Evolutionary conservation across 2,888 invertebrate genomes (phyloP).

Genomic region (Acleris emargana): DNA sequence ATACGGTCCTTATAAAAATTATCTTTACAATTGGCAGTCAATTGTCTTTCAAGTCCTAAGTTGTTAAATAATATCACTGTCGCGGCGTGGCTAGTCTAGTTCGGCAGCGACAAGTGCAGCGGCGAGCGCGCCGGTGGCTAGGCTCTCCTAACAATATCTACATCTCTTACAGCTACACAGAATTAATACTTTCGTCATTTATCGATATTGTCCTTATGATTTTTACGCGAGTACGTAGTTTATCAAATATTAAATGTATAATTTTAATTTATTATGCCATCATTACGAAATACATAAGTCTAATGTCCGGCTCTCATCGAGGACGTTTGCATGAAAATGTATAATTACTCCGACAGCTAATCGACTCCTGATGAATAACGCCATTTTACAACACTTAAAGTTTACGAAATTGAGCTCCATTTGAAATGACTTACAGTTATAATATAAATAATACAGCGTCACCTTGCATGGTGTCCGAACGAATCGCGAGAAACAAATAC

Average conservation of each 20-base stretch:
- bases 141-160: constrained; percentile 71
- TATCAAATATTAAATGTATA: constrained; percentile 79
- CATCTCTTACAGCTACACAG: constrained; percentile 73
- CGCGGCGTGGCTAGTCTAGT: constrained; percentile 66
- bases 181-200: constrained; percentile 72
- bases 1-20: constrained; percentile 77
- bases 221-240: constrained; percentile 81
- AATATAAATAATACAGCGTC: constrained; percentile 56
- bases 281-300: constrained; percentile 62
- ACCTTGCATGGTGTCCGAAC: constrained; percentile 53
- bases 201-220: constrained; percentile 83
- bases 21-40: constrained; percentile 81
- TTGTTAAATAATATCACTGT: constrained; percentile 73
- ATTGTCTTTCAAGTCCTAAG: constrained; percentile 73
- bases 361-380: constrained; percentile 67
- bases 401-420: constrained; percentile 81
- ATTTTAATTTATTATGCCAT: constrained; percentile 65
- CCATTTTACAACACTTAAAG: constrained; percentile 71
- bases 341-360: constrained; percentile 61
- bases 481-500: constrained; percentile 60
- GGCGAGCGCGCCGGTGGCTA: constrained; percentile 6
- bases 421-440: constrained; percentile 74
- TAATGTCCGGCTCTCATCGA: constrained; percentile 74
- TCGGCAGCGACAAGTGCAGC: constrained; percentile 66
- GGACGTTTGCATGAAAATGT: constrained; percentile 75